Evolutionary conservation across 2,888 invertebrate genomes (phyloP).

Genomic region (Limnephilus lunatus): DNA sequence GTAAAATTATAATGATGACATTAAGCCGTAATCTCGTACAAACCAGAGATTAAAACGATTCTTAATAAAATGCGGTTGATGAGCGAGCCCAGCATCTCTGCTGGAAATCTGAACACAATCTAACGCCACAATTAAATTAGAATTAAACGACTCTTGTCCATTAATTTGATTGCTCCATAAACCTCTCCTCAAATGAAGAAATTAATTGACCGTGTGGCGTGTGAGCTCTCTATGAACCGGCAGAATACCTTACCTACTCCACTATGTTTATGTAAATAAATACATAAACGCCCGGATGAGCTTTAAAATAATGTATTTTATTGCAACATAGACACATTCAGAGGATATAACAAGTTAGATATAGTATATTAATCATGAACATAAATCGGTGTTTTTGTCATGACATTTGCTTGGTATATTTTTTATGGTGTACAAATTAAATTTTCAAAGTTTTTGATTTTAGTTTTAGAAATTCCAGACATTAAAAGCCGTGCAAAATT

Average conservation of each 20-base stretch:
- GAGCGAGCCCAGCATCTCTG: neutral
- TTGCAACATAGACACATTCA: neutral
- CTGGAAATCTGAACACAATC: slow-evolving; percentile 7
- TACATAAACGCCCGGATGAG: neutral
- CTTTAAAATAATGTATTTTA: neutral
- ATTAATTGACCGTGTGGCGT: neutral
- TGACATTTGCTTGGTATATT: neutral
- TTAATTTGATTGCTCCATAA: neutral
- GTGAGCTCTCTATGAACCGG: neutral
- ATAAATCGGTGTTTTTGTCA: neutral
- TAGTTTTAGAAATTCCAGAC: too few relatives aligned
- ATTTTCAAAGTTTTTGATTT: too few relatives aligned
- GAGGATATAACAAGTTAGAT: neutral
- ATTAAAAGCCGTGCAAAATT: too few relatives aligned
- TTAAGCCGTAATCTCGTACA: neutral
- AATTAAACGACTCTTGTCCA: neutral
- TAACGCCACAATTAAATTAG: slow-evolving; percentile 4
- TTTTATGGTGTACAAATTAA: too few relatives aligned
- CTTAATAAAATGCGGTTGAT: slow-evolving; percentile 1
- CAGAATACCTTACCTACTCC: neutral
- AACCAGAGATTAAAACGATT: neutral
- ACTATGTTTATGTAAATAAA: neutral
- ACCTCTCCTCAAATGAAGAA: neutral
- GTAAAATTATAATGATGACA: neutral
- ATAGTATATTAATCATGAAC: neutral